phyloP scores from a whole-genome alignment of 2,797 vertebrate species.

The Bucorvus abyssinicus region DNA sequence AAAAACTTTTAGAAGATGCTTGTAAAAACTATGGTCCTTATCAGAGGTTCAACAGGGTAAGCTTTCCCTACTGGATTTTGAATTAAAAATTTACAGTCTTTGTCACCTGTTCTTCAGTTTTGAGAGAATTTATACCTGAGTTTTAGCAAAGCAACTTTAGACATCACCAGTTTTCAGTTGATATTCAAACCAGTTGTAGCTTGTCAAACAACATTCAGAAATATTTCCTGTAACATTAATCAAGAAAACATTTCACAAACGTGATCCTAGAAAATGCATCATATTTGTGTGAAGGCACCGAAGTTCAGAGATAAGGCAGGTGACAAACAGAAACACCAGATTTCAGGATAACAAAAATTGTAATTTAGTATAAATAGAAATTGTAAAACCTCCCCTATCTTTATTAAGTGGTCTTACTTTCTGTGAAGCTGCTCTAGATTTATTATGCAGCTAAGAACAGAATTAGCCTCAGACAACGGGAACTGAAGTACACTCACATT shows the following conservation, averaged over 20 bases:
- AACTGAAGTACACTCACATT: neutral
- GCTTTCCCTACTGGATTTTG: neutral
- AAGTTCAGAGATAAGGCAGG: neutral
- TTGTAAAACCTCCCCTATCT: neutral
- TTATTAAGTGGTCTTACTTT: neutral
- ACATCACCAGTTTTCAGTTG: neutral
- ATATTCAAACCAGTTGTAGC: neutral
- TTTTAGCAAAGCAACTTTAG: neutral
- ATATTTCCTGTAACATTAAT: constrained; percentile 26
- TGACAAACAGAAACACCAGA: constrained; percentile 11
- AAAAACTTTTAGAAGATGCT: neutral
- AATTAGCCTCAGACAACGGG: neutral
- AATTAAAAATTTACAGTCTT: neutral
- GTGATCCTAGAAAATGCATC: neutral
- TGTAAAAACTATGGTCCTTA: neutral
- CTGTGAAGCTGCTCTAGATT: neutral
- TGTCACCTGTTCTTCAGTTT: neutral
- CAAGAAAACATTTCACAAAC: constrained; percentile 2
- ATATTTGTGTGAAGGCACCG: neutral
- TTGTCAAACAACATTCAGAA: constrained; percentile 35
- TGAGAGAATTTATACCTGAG: neutral
- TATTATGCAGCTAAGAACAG: neutral
- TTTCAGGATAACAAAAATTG: constrained; percentile 20
- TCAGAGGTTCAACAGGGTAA: neutral
- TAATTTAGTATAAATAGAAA: neutral